These are phyloP conservation scores for Aethina tumida DNA, from an alignment of 1,140 invertebrate genomes.

Conservation along the genomic window DNA sequence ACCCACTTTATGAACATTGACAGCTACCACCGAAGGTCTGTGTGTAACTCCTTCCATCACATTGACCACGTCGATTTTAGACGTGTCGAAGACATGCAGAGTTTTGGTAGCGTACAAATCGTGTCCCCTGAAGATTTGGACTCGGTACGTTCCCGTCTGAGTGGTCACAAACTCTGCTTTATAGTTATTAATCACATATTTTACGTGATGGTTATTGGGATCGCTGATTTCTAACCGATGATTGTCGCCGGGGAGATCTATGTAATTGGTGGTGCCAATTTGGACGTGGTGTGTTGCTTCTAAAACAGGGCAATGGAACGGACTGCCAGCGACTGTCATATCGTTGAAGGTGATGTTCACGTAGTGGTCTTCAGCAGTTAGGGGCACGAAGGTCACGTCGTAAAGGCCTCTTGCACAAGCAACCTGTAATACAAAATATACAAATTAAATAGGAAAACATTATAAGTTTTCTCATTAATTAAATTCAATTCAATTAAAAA, in stretches of 20 bases:
- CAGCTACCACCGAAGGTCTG: slow-evolving; percentile 56
- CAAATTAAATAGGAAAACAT: too few species aligned
- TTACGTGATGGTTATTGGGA: slow-evolving; percentile 31
- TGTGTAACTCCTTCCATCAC: slow-evolving; percentile 58
- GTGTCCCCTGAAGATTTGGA: slow-evolving; percentile 26
- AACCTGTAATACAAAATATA: too few species aligned
- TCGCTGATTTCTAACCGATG: slow-evolving; percentile 33
- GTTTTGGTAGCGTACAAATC: slow-evolving; percentile 42
- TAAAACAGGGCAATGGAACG: slow-evolving; percentile 61
- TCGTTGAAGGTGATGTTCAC: slow-evolving; percentile 97
- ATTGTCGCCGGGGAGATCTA: slow-evolving; percentile 39
- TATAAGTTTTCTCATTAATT: too few species aligned
- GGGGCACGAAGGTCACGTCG: slow-evolving; percentile 93
- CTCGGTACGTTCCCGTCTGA: slow-evolving; percentile 31
- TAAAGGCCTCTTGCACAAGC: slow-evolving; percentile 86
- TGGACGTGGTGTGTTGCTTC: slow-evolving; percentile 40
- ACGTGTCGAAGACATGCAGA: slow-evolving; percentile 79
- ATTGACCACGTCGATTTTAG: slow-evolving; percentile 53
- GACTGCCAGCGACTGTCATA: slow-evolving; percentile 82
- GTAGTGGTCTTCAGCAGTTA: slow-evolving; percentile 80
- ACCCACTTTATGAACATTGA: slow-evolving; percentile 66
- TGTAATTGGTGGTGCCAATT: slow-evolving; percentile 42
- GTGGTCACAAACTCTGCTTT: slow-evolving; percentile 32
- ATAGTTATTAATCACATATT: slow-evolving; percentile 30
- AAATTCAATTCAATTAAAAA: too few species aligned